Evolutionary conservation across 2,797 vertebrate species (phyloP).

Genomic region (Carapus acus): DNA sequence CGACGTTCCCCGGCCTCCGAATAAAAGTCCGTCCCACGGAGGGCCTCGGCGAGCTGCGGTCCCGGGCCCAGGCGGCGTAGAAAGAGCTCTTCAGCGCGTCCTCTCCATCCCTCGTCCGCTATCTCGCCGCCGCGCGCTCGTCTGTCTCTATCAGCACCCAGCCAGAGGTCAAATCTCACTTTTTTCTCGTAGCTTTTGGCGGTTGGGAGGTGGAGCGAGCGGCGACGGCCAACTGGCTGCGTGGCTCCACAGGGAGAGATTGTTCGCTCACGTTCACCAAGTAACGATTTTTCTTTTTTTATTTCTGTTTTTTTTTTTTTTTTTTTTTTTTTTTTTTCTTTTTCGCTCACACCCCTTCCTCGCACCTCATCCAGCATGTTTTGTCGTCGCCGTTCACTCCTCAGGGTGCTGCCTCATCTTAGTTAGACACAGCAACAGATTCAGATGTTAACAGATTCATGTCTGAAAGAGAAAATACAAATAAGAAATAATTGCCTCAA

Average conservation of each 20-base stretch:
- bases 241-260: constrained; percentile 7
- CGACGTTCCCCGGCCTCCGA: no score
- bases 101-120: constrained; percentile 41
- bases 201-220: constrained; percentile 69
- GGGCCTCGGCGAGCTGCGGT: no score
- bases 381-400: no score
- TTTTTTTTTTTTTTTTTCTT: no score
- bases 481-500: no score
- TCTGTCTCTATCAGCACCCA: constrained; percentile 69
- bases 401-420: no score
- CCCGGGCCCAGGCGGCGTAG: constrained; percentile 19
- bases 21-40: no score
- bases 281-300: constrained; percentile 17
- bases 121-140: constrained; percentile 59
- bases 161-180: constrained; percentile 65
- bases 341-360: no score
- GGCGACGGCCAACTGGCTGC: constrained; percentile 5
- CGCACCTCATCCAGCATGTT: no score
- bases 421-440: no score
- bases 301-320: constrained; percentile 52
- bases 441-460: no score
- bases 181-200: constrained; percentile 61
- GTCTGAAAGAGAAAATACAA: no score
- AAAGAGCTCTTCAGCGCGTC: constrained; percentile 30
- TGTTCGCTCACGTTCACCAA: constrained; percentile 22